Conservation (phyloP, 2,113 vertebrate genomes). For the Arizona elegans region DNA sequence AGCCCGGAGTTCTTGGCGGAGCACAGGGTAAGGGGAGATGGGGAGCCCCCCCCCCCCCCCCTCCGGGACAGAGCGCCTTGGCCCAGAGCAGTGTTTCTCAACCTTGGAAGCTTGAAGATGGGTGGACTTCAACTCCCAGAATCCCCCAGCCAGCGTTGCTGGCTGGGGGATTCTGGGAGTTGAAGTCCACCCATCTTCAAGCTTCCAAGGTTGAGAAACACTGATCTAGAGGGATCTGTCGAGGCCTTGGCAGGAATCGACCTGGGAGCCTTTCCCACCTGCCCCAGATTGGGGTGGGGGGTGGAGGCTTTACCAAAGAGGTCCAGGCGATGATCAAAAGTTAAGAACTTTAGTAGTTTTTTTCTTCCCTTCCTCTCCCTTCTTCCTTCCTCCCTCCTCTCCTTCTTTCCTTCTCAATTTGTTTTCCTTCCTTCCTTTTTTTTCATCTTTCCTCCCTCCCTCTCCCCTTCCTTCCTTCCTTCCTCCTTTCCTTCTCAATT, state of each 20-base stretch:
- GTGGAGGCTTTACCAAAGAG: neutral
- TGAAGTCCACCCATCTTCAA: too few species aligned
- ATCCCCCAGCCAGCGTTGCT: too few species aligned
- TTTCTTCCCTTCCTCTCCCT: neutral
- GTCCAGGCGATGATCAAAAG: neutral
- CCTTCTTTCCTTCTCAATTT: neutral
- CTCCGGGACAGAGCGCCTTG: too few species aligned
- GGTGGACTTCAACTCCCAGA: too few species aligned
- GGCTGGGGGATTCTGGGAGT: too few species aligned
- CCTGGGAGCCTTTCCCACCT: neutral
- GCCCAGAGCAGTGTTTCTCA: too few species aligned
- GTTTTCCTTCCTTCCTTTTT: too few species aligned
- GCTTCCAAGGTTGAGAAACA: too few species aligned
- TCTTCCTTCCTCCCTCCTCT: neutral
- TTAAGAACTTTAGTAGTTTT: neutral
- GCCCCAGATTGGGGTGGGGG: neutral
- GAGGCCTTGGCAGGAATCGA: neutral
- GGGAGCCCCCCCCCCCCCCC: neutral
- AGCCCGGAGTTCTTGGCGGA: slow-evolving; percentile 84
- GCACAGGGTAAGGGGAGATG: slow-evolving; percentile 76
- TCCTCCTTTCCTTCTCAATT: too few species aligned
- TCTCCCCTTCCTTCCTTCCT: too few species aligned
- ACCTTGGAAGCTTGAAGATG: too few species aligned
- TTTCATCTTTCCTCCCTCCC: too few species aligned
- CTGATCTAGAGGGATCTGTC: rapidly evolving